Evolutionary conservation across 2,113 vertebrate genomes (phyloP).

Genomic region (Paradisaea rubra): DNA sequence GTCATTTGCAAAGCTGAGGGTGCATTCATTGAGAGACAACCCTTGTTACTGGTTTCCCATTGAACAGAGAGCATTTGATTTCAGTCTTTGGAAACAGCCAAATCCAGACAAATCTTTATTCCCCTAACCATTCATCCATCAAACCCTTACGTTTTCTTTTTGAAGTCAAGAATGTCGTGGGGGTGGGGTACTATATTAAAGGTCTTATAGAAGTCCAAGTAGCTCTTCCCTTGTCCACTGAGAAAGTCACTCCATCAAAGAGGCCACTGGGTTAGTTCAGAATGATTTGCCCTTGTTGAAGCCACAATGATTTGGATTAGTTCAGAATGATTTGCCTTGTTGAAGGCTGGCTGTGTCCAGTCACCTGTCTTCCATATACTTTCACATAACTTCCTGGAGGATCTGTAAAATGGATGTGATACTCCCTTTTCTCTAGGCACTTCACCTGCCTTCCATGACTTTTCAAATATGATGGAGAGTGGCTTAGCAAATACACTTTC

Average conservation of each 20-base stretch:
- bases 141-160: background rate
- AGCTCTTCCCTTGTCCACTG: background rate
- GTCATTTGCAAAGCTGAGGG: background rate
- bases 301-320: background rate
- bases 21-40: accelerated
- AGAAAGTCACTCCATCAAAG: background rate
- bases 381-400: background rate
- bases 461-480: background rate
- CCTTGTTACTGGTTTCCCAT: accelerated
- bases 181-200: background rate
- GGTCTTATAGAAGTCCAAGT: background rate
- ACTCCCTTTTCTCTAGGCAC: background rate
- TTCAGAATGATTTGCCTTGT: background rate
- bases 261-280: background rate
- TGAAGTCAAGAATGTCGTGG: background rate
- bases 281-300: background rate
- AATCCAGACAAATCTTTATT: background rate
- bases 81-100: background rate
- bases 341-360: background rate
- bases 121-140: background rate
- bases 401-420: background rate
- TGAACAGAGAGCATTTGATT: background rate
- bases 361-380: background rate
- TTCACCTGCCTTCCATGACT: background rate
- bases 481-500: background rate